phyloP scores from a whole-genome alignment of 2,113 vertebrate species.

The Laticauda colubrina region DNA sequence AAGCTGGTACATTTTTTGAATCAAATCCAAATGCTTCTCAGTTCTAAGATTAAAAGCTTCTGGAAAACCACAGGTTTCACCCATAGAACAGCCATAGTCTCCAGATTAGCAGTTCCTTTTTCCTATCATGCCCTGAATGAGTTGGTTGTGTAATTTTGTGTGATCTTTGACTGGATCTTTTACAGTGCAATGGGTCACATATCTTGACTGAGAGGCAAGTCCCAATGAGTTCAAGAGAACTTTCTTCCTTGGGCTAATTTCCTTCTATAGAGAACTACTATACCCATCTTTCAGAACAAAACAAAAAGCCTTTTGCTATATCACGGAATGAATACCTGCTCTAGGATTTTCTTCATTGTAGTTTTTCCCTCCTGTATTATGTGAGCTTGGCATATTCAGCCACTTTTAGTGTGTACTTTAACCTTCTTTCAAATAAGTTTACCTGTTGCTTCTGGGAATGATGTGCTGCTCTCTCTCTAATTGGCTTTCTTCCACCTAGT shows the following conservation, averaged over 20 bases:
- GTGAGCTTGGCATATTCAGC: not conserved
- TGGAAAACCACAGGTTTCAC: not conserved
- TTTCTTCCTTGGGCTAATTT: not conserved
- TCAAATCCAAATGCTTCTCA: not conserved
- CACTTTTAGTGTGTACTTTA: no score
- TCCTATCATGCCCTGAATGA: not conserved
- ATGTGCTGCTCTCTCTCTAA: not conserved
- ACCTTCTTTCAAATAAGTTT: not conserved
- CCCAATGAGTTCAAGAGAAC: not conserved
- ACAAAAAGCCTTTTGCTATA: not conserved
- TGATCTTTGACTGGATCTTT: not conserved
- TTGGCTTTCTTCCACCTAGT: not conserved
- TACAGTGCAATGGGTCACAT: not conserved
- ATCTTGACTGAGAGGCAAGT: not conserved
- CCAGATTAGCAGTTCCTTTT: not conserved
- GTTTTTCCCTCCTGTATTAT: not conserved
- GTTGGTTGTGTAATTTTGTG: not conserved
- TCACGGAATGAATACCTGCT: not conserved
- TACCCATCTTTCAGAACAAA: not conserved
- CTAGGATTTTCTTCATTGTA: not conserved
- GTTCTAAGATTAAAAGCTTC: not conserved
- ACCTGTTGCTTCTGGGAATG: not conserved
- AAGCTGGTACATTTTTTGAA: not conserved
- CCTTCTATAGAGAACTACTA: not conserved
- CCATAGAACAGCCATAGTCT: not conserved